These are phyloP conservation scores for Pituophis catenifer DNA, from an alignment of 2,113 vertebrate species.

Conservation along the genomic window DNA sequence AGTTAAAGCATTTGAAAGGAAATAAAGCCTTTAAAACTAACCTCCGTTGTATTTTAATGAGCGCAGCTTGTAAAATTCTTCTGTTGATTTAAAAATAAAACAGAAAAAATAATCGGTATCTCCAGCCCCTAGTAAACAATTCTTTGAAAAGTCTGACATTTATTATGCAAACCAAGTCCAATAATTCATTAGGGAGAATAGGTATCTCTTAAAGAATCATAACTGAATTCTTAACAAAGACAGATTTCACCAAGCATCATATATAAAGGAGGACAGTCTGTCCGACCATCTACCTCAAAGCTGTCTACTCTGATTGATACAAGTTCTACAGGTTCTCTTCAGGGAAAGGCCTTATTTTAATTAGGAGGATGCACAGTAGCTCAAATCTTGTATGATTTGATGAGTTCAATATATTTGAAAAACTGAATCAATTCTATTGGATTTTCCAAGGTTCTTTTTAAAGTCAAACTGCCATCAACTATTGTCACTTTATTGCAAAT, in stretches of 20 bases:
- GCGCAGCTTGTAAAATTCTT: slow-evolving; percentile 13
- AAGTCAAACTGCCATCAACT: not conserved
- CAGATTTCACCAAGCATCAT: not conserved
- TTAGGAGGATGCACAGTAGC: not conserved
- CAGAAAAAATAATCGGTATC: not conserved
- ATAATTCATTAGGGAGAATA: not conserved
- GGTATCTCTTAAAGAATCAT: not conserved
- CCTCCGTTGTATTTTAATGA: slow-evolving; percentile 24
- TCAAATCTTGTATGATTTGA: not conserved
- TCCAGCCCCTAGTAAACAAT: not conserved
- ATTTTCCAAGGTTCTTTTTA: not conserved
- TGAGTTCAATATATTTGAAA: not conserved
- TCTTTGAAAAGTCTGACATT: not conserved
- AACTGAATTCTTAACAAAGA: not conserved
- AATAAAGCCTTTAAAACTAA: slow-evolving; percentile 33
- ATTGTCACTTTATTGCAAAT: not conserved
- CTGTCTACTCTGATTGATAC: not conserved
- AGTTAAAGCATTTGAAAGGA: slow-evolving; percentile 27
- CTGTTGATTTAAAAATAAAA: slow-evolving; percentile 10
- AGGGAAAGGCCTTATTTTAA: not conserved
- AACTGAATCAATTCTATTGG: not conserved
- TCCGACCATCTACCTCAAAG: no score
- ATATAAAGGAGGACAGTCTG: no score
- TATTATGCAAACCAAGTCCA: not conserved
- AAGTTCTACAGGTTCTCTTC: not conserved